A percentile compares a stretch with the other conserved stretches of the same genome.
phyloP scores from a whole-genome alignment of 2,888 invertebrate genomes.

The Zhengitettix transpicula region DNA sequence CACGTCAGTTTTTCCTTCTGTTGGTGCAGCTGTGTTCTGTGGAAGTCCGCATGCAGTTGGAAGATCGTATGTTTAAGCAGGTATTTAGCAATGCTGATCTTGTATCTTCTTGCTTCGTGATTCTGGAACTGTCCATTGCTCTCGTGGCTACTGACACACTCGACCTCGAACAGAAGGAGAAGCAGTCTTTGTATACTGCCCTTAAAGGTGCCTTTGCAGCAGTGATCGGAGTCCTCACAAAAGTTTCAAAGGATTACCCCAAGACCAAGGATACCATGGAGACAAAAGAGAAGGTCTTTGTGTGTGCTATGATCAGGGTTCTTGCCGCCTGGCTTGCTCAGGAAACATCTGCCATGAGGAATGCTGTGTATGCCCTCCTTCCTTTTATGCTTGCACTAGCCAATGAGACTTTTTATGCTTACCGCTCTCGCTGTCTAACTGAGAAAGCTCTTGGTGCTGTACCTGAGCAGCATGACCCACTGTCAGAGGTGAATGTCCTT shows the following conservation, averaged over 20 bases:
- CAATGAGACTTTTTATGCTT: conserved; percentile 67
- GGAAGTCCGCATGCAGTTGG: conserved; percentile 86
- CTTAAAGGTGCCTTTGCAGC: conserved; percentile 78
- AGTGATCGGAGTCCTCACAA: conserved; percentile 52
- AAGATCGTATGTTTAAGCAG: conserved; percentile 61
- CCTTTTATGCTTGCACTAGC: conserved; percentile 67
- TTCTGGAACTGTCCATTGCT: conserved; percentile 61
- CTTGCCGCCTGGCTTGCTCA: conserved; percentile 81
- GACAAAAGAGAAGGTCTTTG: conserved; percentile 50
- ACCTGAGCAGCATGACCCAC: conserved; percentile 29
- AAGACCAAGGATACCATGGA: conserved; percentile 52
- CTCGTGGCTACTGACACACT: conserved; percentile 66
- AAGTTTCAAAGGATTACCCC: conserved; percentile 45
- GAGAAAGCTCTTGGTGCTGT: conserved; percentile 38
- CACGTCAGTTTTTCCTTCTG: conserved; percentile 62
- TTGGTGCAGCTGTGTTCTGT: conserved; percentile 75
- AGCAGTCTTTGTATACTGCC: conserved; percentile 76
- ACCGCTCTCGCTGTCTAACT: conserved; percentile 45
- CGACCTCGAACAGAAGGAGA: conserved; percentile 77
- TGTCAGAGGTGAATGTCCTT: conserved; percentile 52
- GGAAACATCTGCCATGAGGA: conserved; percentile 75
- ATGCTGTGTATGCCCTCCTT: conserved; percentile 61
- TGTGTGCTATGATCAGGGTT: conserved; percentile 72
- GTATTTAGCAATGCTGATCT: conserved; percentile 59
- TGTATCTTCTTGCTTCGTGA: conserved; percentile 66